These are phyloP conservation scores for Malurus alboscapulatus DNA, from an alignment of 2,113 vertebrate species.

Conservation along the genomic window DNA sequence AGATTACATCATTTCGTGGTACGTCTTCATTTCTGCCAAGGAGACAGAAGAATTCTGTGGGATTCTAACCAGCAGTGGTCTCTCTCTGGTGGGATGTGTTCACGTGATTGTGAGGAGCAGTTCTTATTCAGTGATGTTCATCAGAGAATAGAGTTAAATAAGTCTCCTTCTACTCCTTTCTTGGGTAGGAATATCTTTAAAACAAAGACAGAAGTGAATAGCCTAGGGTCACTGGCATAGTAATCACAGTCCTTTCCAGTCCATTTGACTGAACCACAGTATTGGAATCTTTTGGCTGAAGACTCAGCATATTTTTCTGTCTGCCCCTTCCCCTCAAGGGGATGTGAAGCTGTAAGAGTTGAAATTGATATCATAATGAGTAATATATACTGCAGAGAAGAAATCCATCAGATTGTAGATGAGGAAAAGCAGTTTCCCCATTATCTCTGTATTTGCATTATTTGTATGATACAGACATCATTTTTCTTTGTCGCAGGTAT, in stretches of 20 bases:
- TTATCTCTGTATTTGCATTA: neutral
- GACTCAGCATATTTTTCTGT: neutral
- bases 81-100: neutral
- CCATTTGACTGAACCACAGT: neutral
- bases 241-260: neutral
- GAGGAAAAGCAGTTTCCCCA: neutral
- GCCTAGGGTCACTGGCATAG: neutral
- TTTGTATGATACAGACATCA: neutral
- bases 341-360: neutral
- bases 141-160: neutral
- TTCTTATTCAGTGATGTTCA: neutral
- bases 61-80: neutral
- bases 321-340: neutral
- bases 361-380: neutral
- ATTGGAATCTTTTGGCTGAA: neutral
- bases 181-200: neutral
- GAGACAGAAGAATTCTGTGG: neutral
- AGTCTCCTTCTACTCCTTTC: neutral
- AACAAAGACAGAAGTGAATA: neutral
- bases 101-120: neutral
- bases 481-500: neutral
- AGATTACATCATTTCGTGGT: neutral
- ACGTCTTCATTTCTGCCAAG: neutral
- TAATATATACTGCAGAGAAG: neutral
- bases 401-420: neutral